A percentile compares a stretch with the other conserved stretches of the same genome.
Conservation (phyloP, 2,888 invertebrate species). For the Celastrina argiolus region DNA sequence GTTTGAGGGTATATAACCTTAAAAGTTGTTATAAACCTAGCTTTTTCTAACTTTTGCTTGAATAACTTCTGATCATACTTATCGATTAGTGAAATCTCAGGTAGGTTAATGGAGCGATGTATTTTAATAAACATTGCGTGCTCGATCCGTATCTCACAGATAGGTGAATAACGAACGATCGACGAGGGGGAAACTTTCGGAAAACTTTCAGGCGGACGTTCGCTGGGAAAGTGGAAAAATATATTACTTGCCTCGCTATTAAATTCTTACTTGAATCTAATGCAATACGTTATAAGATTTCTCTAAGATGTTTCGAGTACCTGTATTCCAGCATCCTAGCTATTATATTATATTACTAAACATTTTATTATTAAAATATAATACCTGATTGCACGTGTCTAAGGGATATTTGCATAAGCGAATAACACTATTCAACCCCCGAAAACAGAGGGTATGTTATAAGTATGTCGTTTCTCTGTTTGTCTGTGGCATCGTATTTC, state of each 20-base stretch:
- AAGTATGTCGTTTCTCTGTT: too few species aligned
- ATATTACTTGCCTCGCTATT: slow-evolving; percentile 17
- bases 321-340: not conserved
- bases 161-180: slow-evolving; percentile 34
- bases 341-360: not conserved
- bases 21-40: too few species aligned
- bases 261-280: slow-evolving; percentile 1
- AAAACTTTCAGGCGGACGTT: slow-evolving; percentile 29
- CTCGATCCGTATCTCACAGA: slow-evolving; percentile 28
- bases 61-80: not conserved
- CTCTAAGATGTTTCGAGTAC: not conserved
- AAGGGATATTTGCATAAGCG: too few species aligned
- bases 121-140: slow-evolving; percentile 28
- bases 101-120: slow-evolving; percentile 4
- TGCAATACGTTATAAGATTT: not conserved
- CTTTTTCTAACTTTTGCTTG: not conserved
- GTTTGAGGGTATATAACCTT: too few species aligned
- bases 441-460: too few species aligned
- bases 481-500: too few species aligned
- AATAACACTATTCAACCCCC: too few species aligned
- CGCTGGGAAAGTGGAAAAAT: slow-evolving; percentile 23
- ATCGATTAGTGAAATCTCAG: slow-evolving; percentile 12
- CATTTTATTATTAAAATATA: not conserved
- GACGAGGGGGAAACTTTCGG: slow-evolving; percentile 30
- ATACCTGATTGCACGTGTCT: not conserved